Conservation (phyloP, 1,140 invertebrate genomes). For the Melanaphis sacchari region DNA sequence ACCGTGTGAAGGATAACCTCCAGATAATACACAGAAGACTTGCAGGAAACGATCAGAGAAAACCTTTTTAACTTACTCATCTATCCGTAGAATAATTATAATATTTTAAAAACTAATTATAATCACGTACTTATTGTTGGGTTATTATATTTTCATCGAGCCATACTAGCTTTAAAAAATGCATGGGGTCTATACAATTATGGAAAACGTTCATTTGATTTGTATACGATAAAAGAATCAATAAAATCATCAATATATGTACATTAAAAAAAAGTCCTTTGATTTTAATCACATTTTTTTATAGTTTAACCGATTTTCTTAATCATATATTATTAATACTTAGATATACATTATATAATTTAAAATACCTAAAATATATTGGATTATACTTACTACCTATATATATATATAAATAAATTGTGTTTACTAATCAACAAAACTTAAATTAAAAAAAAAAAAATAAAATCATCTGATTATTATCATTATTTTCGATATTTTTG, state of each 20-base stretch:
- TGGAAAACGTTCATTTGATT: neutral
- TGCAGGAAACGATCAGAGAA: neutral
- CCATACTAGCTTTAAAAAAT: neutral
- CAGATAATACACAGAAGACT: conserved; percentile 14
- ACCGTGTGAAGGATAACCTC: conserved; percentile 47
- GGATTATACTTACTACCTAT: neutral
- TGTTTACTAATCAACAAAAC: neutral
- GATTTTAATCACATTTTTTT: neutral
- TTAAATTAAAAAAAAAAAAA: neutral
- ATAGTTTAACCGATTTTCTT: neutral
- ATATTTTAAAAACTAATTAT: neutral
- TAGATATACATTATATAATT: neutral
- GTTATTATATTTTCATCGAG: neutral
- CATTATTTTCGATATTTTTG: neutral
- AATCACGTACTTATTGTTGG: neutral
- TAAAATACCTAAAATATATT: neutral
- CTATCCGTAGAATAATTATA: neutral
- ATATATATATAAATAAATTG: neutral
- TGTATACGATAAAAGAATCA: neutral
- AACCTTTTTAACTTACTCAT: neutral
- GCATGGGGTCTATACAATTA: neutral
- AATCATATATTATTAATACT: neutral
- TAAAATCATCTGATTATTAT: neutral
- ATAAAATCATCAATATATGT: neutral
- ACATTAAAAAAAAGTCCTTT: neutral